These are phyloP conservation scores for Zaprionus bogoriensis DNA, from an alignment of 2,888 invertebrate genomes.

Conservation along the genomic window DNA sequence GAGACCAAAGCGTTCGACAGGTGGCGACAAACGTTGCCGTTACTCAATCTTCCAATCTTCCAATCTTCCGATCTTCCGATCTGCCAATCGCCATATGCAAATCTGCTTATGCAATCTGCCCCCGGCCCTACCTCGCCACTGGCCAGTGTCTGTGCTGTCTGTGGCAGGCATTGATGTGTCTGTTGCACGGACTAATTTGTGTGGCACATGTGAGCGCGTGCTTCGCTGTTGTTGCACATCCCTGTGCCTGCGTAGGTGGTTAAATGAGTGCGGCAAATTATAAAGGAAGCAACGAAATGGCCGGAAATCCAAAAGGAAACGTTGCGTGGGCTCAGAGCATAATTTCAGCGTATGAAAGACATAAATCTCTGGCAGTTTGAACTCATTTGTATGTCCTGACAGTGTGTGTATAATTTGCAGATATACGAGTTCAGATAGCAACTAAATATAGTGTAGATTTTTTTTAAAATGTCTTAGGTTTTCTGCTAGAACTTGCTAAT, in stretches of 20 bases:
- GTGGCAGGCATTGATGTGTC: conserved; percentile 19
- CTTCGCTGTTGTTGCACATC: conserved; percentile 1
- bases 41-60: too few species aligned
- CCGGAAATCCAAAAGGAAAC: conserved; percentile 40
- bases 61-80: too few species aligned
- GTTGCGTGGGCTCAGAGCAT: conserved; percentile 34
- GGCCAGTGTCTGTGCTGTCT: neutral
- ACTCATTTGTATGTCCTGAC: too few species aligned
- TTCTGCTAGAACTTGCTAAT: too few species aligned
- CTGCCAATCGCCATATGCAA: conserved; percentile 71
- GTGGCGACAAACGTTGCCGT: conserved; percentile 47
- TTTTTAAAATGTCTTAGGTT: too few species aligned
- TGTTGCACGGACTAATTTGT: conserved; percentile 56
- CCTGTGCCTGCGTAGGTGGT: conserved; percentile 66
- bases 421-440: too few species aligned
- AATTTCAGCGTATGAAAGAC: too few species aligned
- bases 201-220: conserved; percentile 42
- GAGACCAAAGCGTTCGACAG: conserved; percentile 54
- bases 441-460: too few species aligned
- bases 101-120: conserved; percentile 65
- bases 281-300: conserved; percentile 56
- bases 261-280: conserved; percentile 75
- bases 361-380: too few species aligned
- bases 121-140: conserved; percentile 55
- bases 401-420: too few species aligned